Base-by-base conservation (phyloP, 2,888 invertebrate species). In the Eristalis tenax region DNA sequence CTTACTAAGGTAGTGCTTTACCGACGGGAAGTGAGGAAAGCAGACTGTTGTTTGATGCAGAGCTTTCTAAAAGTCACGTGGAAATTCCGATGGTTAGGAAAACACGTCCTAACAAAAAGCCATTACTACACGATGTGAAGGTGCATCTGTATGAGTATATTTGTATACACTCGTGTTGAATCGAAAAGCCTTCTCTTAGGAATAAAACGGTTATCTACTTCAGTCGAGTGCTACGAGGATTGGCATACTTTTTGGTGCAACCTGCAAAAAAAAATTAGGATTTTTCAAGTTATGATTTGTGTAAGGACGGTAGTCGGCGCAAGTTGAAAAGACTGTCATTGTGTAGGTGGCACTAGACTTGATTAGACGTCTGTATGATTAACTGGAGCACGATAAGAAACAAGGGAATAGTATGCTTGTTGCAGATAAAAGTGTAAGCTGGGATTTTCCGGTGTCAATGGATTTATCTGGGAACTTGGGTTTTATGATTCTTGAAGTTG, bases 191-290 rank as follows among this genome's bases (percentile, higher is more conserved):
- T 82, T 86, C 82, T 86, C 86, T 40, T 78, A 78, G 82, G 82
- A 86, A 86, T 86, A 86, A 86, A 86, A 78, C 82, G 82, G 86
- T 86, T 86, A 86, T 86, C 86, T 86, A 78, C 86, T 86, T 74
- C 63, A 78, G 86, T 86, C 79, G 83, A 87, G 87, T 83, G 75
- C 75, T 87, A 23, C 68, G 68, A 83, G 83, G 83, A 87, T 87
- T 87, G 87, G 87, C 87, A 87, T 87, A 83, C 82, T 87, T 87
- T 85, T 69, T 76, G 75, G 78, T 83, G 83, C 66, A 74, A 79
- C 50, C 56, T 26, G 26, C 75, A 57, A 66, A 40, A 69, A 69
- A 80, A 78, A 74, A 57, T 76, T 50, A 50, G 65, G 40, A 66
- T 70, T 63, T 73, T 75, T 65, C 70, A 75, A 86, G 86, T 82